These are phyloP conservation scores for Lota lota DNA, from an alignment of 2,113 vertebrate genomes.

Conservation along the genomic window DNA sequence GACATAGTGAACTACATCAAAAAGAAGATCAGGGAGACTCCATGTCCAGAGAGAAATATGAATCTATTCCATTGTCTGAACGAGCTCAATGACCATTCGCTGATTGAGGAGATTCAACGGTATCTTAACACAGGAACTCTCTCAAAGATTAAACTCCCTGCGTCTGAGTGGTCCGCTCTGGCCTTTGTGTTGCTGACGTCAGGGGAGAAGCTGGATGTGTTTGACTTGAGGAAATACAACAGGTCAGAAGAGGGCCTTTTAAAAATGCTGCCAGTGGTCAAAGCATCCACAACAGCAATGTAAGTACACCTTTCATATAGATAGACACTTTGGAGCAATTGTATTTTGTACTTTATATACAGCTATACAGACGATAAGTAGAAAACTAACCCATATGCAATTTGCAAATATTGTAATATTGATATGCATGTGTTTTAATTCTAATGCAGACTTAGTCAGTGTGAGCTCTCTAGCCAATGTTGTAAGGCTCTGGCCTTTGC, in stretches of 20 bases:
- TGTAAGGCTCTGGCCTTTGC: neutral
- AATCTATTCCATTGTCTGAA: constrained; percentile 3
- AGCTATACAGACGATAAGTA: too few species aligned
- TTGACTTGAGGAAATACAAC: neutral
- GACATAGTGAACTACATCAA: neutral
- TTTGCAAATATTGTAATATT: neutral
- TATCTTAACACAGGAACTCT: neutral
- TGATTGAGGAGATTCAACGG: neutral
- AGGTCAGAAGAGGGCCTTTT: neutral
- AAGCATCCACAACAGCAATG: constrained; percentile 2
- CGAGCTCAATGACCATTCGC: neutral
- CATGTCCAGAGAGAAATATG: neutral
- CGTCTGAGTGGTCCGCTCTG: neutral
- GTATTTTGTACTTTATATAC: too few species aligned
- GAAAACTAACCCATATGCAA: too few species aligned
- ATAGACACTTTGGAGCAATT: too few species aligned
- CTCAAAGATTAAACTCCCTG: neutral
- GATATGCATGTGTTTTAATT: neutral
- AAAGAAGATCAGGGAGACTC: neutral
- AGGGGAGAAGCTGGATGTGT: neutral
- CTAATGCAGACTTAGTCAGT: neutral
- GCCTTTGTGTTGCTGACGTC: neutral
- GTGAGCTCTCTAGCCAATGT: neutral
- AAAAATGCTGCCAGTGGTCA: neutral
- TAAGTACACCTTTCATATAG: neutral